Evolutionary conservation across 1,140 invertebrate species (phyloP).

Genomic region (Octopus bimaculoides): DNA sequence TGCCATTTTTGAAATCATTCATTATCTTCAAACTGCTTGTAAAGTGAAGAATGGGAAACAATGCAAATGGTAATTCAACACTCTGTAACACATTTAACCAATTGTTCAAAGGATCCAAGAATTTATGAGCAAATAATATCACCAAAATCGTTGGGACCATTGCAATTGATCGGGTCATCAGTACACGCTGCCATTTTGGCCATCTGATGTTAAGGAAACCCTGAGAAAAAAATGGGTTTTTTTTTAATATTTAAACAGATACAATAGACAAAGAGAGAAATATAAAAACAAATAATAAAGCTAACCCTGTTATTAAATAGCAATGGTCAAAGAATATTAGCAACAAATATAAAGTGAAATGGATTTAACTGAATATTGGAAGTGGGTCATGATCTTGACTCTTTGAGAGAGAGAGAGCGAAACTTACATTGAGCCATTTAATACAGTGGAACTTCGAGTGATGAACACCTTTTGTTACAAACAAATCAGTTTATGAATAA

Average conservation of each 20-base stretch:
- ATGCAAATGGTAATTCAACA: conserved; percentile 68
- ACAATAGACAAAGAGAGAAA: background rate
- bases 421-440: no score
- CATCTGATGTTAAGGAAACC: conserved; percentile 85
- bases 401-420: no score
- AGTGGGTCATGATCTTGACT: no score
- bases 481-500: no score
- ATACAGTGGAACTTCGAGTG: no score
- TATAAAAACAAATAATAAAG: conserved; percentile 1
- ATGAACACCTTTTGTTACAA: no score
- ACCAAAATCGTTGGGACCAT: conserved; percentile 83
- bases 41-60: conserved; percentile 83
- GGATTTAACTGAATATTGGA: no score
- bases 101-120: conserved; percentile 82
- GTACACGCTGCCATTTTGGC: conserved; percentile 83
- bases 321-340: background rate
- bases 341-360: background rate
- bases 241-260: background rate
- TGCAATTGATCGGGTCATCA: conserved; percentile 82
- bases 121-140: conserved; percentile 70
- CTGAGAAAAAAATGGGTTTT: conserved; percentile 48
- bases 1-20: conserved; percentile 57
- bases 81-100: conserved; percentile 85
- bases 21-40: conserved; percentile 80
- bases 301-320: conserved; percentile 10